Base-by-base conservation (phyloP, 2,797 vertebrate species). In the Anabas testudineus region DNA sequence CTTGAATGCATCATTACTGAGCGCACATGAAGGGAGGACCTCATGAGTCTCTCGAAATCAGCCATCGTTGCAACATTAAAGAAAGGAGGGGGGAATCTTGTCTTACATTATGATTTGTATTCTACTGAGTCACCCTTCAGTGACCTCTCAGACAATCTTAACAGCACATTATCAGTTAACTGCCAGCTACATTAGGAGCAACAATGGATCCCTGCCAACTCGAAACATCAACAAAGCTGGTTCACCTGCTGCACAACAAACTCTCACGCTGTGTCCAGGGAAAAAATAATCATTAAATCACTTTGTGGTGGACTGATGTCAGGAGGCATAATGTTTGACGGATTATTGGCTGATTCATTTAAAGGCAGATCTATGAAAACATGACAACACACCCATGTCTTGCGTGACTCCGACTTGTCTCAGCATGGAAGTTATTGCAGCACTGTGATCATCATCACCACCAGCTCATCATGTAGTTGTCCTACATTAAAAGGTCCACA, bases 391-490 rank as follows among this genome's bases (percentile, higher is more conserved):
- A 67, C 79, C 76, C 71, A 77, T 34, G 10, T 28, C 32, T 81
- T 71, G 47, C 53, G 54, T 0, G 39, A 65, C 47, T 81, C 76
- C 32, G 74, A 81, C 86, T 77, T 86, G 86, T 52, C 87, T 81
- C 61, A 32, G 84, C 88, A 87, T 39, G 84, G 70, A 65, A 47
- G 64, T 42, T 43, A 22, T 64, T 79, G 62, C 71, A 67, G 60
- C 45, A 26, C 12, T 41, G 43, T 58, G 73, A 53, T 56, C 26
- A 60, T 24, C 43, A 12, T 39, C 60, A 62, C 21, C 53, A 46
- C 46, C 22, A 43, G 68, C 18, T 67, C 22, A 69, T 74, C 16
- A 53, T 5, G 15, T 26, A 74, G 68, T 37, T 53, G 46, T 41
- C 46, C 16, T 30, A 63, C 24, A 42, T 70, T 64, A 78, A n/a